Percentiles rank a stretch among this genome's conserved stretches.
These are phyloP conservation scores for Barnardius zonarius DNA, from an alignment of 2,113 vertebrate species.

Conservation along the genomic window DNA sequence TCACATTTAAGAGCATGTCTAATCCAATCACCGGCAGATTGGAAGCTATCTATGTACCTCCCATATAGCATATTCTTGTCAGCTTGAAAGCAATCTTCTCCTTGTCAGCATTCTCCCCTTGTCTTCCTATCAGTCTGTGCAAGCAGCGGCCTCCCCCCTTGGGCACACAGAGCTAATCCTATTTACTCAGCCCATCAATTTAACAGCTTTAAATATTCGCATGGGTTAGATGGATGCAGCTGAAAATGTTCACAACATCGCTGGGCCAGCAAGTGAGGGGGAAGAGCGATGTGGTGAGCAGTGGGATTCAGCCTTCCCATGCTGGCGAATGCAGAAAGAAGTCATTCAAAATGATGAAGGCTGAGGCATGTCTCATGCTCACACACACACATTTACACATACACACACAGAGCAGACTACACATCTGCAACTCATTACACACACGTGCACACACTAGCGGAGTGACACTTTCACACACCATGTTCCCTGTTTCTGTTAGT, in stretches of 20 bases:
- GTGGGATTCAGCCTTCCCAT: constrained; percentile 35
- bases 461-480: not conserved
- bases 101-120: constrained; percentile 61
- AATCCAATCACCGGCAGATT: constrained; percentile 81
- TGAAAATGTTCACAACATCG: constrained; percentile 16
- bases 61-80: constrained; percentile 76
- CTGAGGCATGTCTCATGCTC: not conserved
- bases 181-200: constrained; percentile 79
- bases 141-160: constrained; percentile 63
- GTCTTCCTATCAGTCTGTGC: constrained; percentile 68
- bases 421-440: not conserved
- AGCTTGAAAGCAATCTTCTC: constrained; percentile 61
- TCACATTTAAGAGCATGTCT: constrained; percentile 80
- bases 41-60: constrained; percentile 78
- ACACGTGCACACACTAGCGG: not conserved
- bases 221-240: constrained; percentile 63
- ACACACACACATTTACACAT: too few species aligned
- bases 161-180: constrained; percentile 77
- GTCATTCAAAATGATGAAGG: not conserved
- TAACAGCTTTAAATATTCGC: constrained; percentile 86
- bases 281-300: not conserved
- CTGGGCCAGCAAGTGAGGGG: not conserved
- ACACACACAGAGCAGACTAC: not conserved
- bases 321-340: constrained; percentile 35
- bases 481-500: not conserved